Evolutionary conservation across 2,797 vertebrate genomes (phyloP).

Genomic region (Vultur gryphus): DNA sequence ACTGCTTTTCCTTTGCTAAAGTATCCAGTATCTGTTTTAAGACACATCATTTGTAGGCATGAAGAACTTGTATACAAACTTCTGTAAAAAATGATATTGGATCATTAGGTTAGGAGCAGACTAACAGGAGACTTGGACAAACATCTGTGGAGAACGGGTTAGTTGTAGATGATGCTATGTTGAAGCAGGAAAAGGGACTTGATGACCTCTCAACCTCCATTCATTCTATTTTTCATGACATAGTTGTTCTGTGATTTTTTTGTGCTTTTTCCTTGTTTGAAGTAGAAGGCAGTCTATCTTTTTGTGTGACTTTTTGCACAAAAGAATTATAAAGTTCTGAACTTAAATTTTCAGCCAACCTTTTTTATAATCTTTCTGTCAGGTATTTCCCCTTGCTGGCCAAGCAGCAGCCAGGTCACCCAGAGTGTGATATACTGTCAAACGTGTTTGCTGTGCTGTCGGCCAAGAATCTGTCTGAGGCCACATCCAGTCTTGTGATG

Average conservation of each 20-base stretch:
- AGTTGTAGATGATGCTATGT: not conserved
- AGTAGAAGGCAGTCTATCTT: not conserved
- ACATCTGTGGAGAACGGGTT: not conserved
- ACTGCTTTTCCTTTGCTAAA: not conserved
- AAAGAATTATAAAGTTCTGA: not conserved
- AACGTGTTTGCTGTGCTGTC: slow-evolving; percentile 90
- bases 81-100: not conserved
- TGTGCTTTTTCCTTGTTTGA: not conserved
- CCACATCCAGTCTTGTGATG: slow-evolving; percentile 83
- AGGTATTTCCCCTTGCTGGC: slow-evolving; percentile 91
- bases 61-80: not conserved
- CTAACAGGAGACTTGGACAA: not conserved
- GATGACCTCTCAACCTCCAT: not conserved
- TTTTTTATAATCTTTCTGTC: not conserved
- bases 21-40: not conserved
- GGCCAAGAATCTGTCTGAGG: slow-evolving; percentile 82
- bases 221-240: not conserved
- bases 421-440: slow-evolving; percentile 82
- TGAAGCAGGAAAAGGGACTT: not conserved
- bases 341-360: not conserved
- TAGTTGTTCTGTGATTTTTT: not conserved
- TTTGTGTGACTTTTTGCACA: not conserved
- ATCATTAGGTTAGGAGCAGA: not conserved
- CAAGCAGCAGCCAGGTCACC: slow-evolving; percentile 83
- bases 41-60: not conserved